Conservation (phyloP, 2,113 vertebrate genomes). For the Bothrops jararaca region DNA sequence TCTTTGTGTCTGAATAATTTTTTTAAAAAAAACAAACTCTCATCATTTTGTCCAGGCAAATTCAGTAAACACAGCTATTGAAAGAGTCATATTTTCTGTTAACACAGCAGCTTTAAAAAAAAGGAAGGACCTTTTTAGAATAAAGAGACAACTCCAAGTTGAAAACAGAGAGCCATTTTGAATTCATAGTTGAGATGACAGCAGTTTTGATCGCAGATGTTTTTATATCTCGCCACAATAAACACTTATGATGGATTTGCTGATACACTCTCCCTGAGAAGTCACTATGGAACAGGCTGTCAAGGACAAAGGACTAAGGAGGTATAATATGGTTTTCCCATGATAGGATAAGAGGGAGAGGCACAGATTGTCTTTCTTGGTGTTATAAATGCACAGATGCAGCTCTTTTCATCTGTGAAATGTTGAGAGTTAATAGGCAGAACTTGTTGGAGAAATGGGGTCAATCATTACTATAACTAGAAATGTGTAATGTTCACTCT, state of each 20-base stretch:
- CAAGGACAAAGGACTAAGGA: neutral
- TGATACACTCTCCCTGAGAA: neutral
- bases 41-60: neutral
- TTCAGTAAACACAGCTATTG: neutral
- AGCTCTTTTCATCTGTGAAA: neutral
- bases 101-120: neutral
- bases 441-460: neutral
- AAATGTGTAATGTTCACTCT: neutral
- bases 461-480: neutral
- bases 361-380: neutral
- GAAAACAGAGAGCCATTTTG: neutral
- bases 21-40: neutral
- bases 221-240: neutral
- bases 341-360: neutral
- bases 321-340: neutral
- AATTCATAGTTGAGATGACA: neutral
- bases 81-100: neutral
- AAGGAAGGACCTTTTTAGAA: neutral
- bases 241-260: neutral
- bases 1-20: neutral
- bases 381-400: neutral
- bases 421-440: neutral
- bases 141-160: neutral
- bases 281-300: neutral
- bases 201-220: neutral